These are phyloP conservation scores for Ligdia adustata DNA, from an alignment of 2,888 invertebrate species.

Conservation along the genomic window DNA sequence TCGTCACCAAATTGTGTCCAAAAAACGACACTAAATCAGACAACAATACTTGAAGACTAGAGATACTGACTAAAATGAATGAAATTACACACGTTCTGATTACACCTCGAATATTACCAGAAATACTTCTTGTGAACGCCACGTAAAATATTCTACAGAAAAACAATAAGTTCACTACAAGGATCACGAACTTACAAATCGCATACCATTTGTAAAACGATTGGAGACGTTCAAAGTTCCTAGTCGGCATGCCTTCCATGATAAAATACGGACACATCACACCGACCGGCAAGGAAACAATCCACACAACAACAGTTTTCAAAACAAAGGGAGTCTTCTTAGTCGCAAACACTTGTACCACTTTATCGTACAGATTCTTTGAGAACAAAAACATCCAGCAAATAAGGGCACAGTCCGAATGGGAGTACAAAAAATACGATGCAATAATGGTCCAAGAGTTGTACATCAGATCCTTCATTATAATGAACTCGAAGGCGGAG, in stretches of 20 bases:
- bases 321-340: conserved; percentile 42
- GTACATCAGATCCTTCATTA: conserved; percentile 10
- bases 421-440: not conserved
- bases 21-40: conserved; percentile 45
- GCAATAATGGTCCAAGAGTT: not conserved
- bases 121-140: conserved; percentile 33
- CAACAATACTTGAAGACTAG: conserved; percentile 58
- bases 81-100: conserved; percentile 44
- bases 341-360: conserved; percentile 56
- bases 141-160: conserved; percentile 57
- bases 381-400: conserved; percentile 66
- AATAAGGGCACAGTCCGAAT: conserved; percentile 51
- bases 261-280: too few species aligned
- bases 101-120: conserved; percentile 25
- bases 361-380: conserved; percentile 64
- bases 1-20: not conserved
- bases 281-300: conserved; percentile 38
- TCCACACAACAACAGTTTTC: conserved; percentile 49
- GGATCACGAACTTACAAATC: conserved; percentile 47
- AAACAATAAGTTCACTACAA: conserved; percentile 49
- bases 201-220: conserved; percentile 47
- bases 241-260: too few species aligned
- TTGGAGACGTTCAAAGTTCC: too few species aligned
- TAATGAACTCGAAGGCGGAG: conserved; percentile 47
- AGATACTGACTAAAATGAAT: conserved; percentile 55